Conservation (phyloP, 2,113 vertebrate species). For the Chaetura pelagica region DNA sequence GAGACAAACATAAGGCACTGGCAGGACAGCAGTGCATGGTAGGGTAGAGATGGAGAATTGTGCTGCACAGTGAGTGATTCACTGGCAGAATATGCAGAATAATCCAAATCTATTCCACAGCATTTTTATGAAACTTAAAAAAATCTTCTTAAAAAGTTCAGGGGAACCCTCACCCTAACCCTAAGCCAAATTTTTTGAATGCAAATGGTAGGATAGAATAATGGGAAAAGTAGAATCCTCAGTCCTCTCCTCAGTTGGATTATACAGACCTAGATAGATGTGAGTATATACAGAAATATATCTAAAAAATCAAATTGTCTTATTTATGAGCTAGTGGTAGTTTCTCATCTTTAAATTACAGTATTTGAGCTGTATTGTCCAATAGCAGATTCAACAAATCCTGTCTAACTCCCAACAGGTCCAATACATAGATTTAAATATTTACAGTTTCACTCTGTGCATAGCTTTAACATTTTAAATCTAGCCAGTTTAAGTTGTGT, state of each 20-base stretch:
- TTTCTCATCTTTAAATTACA: not conserved
- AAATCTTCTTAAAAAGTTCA: not conserved
- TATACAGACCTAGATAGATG: not conserved
- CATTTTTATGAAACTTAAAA: not conserved
- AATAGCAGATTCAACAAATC: not conserved
- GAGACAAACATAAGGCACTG: not conserved
- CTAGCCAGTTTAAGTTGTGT: not conserved
- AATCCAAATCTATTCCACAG: not conserved
- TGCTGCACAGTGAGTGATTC: not conserved
- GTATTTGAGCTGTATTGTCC: not conserved
- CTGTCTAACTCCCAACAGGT: not conserved
- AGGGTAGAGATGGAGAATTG: not conserved
- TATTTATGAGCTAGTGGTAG: not conserved
- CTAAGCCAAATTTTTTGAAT: too few species aligned
- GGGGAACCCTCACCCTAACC: too few species aligned
- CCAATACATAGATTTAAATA: accelerated
- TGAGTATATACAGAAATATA: not conserved
- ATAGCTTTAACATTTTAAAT: not conserved
- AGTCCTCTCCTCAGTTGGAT: too few species aligned
- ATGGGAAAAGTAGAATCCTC: not conserved
- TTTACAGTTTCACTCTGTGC: not conserved
- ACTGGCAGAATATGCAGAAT: not conserved
- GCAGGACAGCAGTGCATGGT: not conserved
- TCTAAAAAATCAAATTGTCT: not conserved
- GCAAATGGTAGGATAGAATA: not conserved